These are phyloP conservation scores for Amphiduros pacificus DNA, from an alignment of 2,888 invertebrate species.

Conservation along the genomic window DNA sequence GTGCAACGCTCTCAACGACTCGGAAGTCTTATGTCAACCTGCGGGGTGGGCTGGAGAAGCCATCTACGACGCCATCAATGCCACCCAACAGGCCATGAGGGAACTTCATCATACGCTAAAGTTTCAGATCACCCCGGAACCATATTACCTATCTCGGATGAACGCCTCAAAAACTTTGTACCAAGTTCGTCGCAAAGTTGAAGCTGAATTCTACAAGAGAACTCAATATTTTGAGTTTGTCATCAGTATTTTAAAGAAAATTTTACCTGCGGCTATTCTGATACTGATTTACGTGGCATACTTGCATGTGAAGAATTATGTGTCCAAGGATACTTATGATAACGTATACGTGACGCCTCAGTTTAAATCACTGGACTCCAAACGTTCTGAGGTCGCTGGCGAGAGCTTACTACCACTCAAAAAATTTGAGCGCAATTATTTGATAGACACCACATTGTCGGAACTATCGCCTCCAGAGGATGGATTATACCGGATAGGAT, in stretches of 20 bases:
- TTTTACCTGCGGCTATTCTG: conserved; percentile 26
- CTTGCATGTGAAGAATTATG: conserved; percentile 35
- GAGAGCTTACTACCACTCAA: conserved; percentile 40
- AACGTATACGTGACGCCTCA: conserved; percentile 43
- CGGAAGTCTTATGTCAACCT: conserved; percentile 27
- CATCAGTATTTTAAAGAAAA: conserved; percentile 25
- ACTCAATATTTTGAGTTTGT: conserved; percentile 27
- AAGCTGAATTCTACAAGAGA: conserved; percentile 20
- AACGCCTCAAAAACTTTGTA: conserved; percentile 25
- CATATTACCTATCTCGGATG: conserved; percentile 21
- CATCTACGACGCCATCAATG: conserved; percentile 33
- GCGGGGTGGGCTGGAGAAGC: conserved; percentile 34
- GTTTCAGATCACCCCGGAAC: conserved; percentile 28
- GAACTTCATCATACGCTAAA: conserved; percentile 23
- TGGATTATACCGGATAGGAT: conserved; percentile 32
- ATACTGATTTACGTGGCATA: conserved; percentile 29
- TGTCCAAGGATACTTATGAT: conserved; percentile 42
- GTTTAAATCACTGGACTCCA: conserved; percentile 36
- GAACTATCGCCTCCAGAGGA: conserved; percentile 35
- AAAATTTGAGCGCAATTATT: conserved; percentile 36
- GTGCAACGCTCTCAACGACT: conserved; percentile 30
- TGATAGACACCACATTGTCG: conserved; percentile 36
- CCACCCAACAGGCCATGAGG: conserved; percentile 32
- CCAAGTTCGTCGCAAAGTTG: conserved; percentile 22
- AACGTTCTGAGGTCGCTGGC: conserved; percentile 26